These are phyloP conservation scores for Teinopalpus imperialis DNA, from an alignment of 2,888 invertebrate genomes.

Conservation along the genomic window DNA sequence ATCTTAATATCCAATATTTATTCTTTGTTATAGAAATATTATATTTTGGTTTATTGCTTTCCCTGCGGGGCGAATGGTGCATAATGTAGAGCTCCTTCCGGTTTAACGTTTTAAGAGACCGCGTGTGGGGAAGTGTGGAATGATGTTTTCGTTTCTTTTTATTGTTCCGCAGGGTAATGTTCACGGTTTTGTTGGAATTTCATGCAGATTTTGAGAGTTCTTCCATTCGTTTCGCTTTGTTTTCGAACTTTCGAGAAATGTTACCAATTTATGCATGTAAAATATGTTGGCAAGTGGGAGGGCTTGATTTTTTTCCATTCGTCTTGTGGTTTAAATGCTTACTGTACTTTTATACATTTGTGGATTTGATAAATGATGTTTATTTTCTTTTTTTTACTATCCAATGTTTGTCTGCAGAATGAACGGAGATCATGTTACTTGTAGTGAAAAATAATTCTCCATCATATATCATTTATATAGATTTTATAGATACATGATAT, in stretches of 20 bases:
- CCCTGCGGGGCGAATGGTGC: slow-evolving; percentile 37
- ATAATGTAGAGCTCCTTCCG: slow-evolving; percentile 38
- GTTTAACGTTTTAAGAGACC: slow-evolving; percentile 41
- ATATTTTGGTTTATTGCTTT: slow-evolving; percentile 37
- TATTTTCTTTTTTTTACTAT: too few species aligned
- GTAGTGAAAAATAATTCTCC: too few species aligned
- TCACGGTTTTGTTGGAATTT: slow-evolving; percentile 25
- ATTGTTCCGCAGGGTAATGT: slow-evolving; percentile 51
- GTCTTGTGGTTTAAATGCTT: too few species aligned
- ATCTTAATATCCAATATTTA: slow-evolving; percentile 23
- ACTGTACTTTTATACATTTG: too few species aligned
- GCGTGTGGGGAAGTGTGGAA: slow-evolving; percentile 52
- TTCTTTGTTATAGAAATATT: slow-evolving; percentile 19
- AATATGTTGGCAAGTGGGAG: too few species aligned
- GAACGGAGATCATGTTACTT: too few species aligned
- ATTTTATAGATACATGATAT: too few species aligned
- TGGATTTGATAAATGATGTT: too few species aligned
- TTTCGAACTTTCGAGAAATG: slow-evolving; percentile 2
- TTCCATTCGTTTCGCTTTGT: slow-evolving; percentile 18
- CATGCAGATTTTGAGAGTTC: slow-evolving; percentile 19
- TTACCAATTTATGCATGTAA: slow-evolving; percentile 1
- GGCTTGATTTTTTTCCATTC: too few species aligned
- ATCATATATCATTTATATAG: too few species aligned
- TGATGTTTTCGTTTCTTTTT: slow-evolving; percentile 49
- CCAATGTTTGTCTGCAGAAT: too few species aligned